Evolutionary conservation across 1,140 invertebrate genomes (phyloP), one percentile per base, ranked within the genome.

Genomic region (Theocolax elegans): DNA sequence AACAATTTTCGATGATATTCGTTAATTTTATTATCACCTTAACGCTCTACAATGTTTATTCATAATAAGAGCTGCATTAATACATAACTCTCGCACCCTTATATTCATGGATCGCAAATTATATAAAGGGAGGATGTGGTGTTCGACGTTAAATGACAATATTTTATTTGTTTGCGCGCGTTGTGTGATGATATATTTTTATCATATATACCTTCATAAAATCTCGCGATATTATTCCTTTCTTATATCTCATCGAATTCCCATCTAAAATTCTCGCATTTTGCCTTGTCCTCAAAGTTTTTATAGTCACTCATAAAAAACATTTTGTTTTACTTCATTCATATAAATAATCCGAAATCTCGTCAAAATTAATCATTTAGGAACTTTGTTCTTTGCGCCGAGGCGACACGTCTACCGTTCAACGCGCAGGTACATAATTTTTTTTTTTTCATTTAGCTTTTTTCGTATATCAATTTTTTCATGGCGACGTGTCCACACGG

Each of bases 11-110:
- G 46, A 64, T 58, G 44, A 51, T 65, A 35, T 54, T 59, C 54
- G 23, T 25, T 60, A 49, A 56, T 70, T n/a, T 65, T 71, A 71
- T 71, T 71, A 71, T 71, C 60, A 71, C 60, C 53, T 71, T 71
- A 71, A 64, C 69, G 62, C 31, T 59, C 54, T 71, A 71, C 69
- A 71, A 19, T 59, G 60, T 65, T 64, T 64, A 64, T 2, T 49
- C 15, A 53, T 64, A 64, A 27, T 70, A 19, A 64, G 67, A 64
- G 49, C 10, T 58, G 67, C 60, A 44, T 46, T n/a, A n/a, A 70
- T 12, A 56, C 40, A 64, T 56, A 48, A 70, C 29, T 64, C 38
- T 63, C 48, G 10, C 27, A 70, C 60, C 60, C 51, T 64, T 64
- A 58, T 40, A 69, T n/a, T 63, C 58, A 54, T 63, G 67, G 35